These are phyloP conservation scores for Drosophila cardini DNA, from an alignment of 1,140 invertebrate genomes.

Conservation along the genomic window DNA sequence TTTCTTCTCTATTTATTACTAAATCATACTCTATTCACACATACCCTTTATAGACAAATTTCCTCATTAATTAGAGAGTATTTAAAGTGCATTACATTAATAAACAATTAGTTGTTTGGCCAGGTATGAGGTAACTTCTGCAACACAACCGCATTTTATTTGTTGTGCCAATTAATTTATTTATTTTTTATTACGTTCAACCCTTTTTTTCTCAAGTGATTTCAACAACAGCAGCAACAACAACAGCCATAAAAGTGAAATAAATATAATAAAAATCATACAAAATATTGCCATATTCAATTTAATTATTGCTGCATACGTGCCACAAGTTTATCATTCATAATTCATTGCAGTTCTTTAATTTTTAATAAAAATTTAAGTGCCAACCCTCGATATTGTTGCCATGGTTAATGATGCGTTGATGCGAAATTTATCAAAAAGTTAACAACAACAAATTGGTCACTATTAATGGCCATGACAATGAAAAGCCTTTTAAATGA, in stretches of 20 bases:
- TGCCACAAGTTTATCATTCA: slow-evolving; percentile 56
- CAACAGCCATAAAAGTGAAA: slow-evolving; percentile 12
- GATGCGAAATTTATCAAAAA: background rate
- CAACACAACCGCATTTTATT: slow-evolving; percentile 65
- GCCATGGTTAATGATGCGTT: slow-evolving; percentile 56
- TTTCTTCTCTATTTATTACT: background rate
- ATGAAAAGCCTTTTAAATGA: slow-evolving; percentile 16
- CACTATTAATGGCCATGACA: slow-evolving; percentile 17
- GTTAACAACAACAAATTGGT: background rate
- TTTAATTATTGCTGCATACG: slow-evolving; percentile 63
- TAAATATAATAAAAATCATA: slow-evolving; percentile 35
- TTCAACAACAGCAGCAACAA: slow-evolving; percentile 23
- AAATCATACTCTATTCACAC: background rate
- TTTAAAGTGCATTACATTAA: slow-evolving; percentile 34
- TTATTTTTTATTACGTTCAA: slow-evolving; percentile 54
- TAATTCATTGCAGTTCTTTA: slow-evolving; percentile 68
- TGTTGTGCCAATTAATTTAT: slow-evolving; percentile 70
- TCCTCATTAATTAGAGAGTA: slow-evolving; percentile 5
- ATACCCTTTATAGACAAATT: background rate
- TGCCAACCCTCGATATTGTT: slow-evolving; percentile 32
- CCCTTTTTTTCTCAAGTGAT: slow-evolving; percentile 23
- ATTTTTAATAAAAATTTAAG: slow-evolving; percentile 62
- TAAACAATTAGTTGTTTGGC: slow-evolving; percentile 27
- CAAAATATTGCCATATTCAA: slow-evolving; percentile 66
- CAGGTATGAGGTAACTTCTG: slow-evolving; percentile 19